Conservation (phyloP, 2,797 vertebrate species). For the Phalloptychus januarius region DNA sequence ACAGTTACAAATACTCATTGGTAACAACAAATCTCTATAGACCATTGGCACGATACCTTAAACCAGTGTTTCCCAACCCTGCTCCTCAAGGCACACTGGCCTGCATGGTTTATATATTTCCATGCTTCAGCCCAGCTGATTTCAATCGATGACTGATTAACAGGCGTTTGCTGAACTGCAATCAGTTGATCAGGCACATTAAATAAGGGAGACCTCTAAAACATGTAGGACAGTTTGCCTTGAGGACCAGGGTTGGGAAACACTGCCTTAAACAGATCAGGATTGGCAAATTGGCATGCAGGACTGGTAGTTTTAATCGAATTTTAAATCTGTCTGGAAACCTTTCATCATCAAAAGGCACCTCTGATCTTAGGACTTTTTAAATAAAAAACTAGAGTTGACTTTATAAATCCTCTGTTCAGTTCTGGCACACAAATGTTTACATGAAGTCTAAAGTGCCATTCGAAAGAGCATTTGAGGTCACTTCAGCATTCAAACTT, state of each 20-base stretch:
- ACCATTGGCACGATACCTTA: constrained; percentile 35
- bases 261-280: constrained; percentile 23
- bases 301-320: constrained; percentile 44
- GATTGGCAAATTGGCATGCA: constrained; percentile 19
- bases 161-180: too few species aligned
- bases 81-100: too few species aligned
- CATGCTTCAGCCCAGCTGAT: too few species aligned
- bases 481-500: constrained; percentile 10
- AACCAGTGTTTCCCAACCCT: too few species aligned
- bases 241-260: too few species aligned
- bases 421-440: constrained; percentile 19
- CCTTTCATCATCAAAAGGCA: constrained; percentile 59
- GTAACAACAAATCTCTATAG: constrained; percentile 45
- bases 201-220: too few species aligned
- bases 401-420: constrained; percentile 12
- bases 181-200: too few species aligned
- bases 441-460: constrained; percentile 18
- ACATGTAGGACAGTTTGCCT: too few species aligned
- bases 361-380: constrained; percentile 44
- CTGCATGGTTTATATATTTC: too few species aligned
- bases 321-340: constrained; percentile 44
- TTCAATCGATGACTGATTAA: too few species aligned
- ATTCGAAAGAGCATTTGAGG: constrained; percentile 9
- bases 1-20: constrained; percentile 43
- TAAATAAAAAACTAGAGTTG: constrained; percentile 30